phyloP scores from a whole-genome alignment of 2,888 invertebrate species.

The Heteromyza rotundicornis region DNA sequence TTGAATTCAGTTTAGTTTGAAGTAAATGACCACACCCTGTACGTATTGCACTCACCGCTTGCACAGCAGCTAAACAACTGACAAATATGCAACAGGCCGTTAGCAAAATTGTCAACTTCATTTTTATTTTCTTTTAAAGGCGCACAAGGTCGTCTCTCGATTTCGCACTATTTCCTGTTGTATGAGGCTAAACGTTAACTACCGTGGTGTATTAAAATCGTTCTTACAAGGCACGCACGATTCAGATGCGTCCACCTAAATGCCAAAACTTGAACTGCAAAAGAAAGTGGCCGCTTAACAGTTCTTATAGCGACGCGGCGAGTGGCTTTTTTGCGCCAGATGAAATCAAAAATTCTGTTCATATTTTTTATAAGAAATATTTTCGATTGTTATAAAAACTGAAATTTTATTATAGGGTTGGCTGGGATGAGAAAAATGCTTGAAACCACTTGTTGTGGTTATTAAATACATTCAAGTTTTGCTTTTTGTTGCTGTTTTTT shows the following conservation, averaged over 20 bases:
- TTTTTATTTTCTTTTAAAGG: no score
- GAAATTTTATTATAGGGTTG: no score
- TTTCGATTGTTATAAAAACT: no score
- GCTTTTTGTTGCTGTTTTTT: no score
- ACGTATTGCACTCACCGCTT: slow-evolving; percentile 19
- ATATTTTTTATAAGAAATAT: no score
- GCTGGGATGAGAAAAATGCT: no score
- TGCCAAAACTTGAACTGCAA: slow-evolving; percentile 38
- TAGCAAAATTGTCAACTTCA: neutral
- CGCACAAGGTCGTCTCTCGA: no score
- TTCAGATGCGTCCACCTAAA: slow-evolving; percentile 12
- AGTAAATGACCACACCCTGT: slow-evolving; percentile 2
- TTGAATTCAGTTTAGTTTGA: neutral
- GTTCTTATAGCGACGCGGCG: slow-evolving; percentile 45
- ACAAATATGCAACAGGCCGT: neutral
- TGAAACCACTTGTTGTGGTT: no score
- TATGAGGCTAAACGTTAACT: neutral
- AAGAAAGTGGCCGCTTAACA: slow-evolving; percentile 34
- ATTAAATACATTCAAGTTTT: no score
- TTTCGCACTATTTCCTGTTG: no score
- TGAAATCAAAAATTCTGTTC: no score
- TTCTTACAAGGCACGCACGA: neutral
- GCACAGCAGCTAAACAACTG: neutral
- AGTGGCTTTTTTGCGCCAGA: neutral
- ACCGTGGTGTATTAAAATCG: neutral